Evolutionary conservation across 2,797 vertebrate genomes (phyloP).

Genomic region (Austrolebias charrua): DNA sequence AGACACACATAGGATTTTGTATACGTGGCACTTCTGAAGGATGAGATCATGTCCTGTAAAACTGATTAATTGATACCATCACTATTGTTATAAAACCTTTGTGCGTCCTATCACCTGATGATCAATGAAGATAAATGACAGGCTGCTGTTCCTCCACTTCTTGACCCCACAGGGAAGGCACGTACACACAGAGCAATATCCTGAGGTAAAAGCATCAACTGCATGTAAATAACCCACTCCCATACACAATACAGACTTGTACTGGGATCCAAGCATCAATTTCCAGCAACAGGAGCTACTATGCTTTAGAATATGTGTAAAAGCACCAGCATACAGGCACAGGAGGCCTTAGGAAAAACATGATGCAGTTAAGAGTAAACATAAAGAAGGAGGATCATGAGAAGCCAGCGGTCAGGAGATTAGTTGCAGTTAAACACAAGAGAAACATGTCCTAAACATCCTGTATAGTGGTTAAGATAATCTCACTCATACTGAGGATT

Average conservation of each 20-base stretch:
- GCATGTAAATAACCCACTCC: not conserved
- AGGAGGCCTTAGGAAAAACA: constrained; percentile 45
- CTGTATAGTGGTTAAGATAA: constrained; percentile 67
- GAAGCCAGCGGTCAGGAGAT: constrained; percentile 68
- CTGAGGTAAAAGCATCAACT: constrained; percentile 42
- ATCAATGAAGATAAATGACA: constrained; percentile 61
- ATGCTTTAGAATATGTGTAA: not conserved
- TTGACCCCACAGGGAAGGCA: constrained; percentile 29
- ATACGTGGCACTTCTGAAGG: constrained; percentile 23
- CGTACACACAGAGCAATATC: constrained; percentile 23
- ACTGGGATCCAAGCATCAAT: constrained; percentile 7
- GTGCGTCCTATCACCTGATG: constrained; percentile 57
- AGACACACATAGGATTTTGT: constrained; percentile 29
- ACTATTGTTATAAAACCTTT: constrained; percentile 57
- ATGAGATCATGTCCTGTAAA: constrained; percentile 41
- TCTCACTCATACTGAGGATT: constrained; percentile 70
- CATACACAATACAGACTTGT: not conserved
- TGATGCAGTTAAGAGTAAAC: constrained; percentile 55
- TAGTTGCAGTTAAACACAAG: constrained; percentile 69
- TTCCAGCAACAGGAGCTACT: not conserved
- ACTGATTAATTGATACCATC: constrained; percentile 74
- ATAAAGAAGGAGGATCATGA: constrained; percentile 56
- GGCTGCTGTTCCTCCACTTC: constrained; percentile 39
- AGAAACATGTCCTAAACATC: constrained; percentile 67
- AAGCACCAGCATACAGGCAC: constrained; percentile 12